Evolutionary conservation across 2,888 invertebrate genomes (phyloP), one percentile per base, ranked within the genome.

Genomic region (Trypoxylon attenuatum): DNA sequence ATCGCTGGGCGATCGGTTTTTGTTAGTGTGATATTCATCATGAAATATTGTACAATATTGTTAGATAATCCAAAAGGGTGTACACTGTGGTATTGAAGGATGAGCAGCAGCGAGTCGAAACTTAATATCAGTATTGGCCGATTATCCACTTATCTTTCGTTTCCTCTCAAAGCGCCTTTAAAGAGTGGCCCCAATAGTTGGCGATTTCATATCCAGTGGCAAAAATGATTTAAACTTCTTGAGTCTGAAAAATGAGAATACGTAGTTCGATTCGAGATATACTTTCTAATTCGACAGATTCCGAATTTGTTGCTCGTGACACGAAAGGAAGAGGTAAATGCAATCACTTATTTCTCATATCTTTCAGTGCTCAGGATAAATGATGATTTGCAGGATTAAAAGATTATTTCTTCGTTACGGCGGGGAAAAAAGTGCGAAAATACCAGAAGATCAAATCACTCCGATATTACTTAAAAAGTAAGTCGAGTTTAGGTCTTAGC

Each of bases 401-500:
- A 5, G 19, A 15, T 25, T 42, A 51, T 57, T 38, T 38, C 25
- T 39, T 42, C 42, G 54, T 27, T 42, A 27, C 15, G 27, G 23
- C n/a, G 25, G 6, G 33, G 33, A 13, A 1, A 43, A 18, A 45
- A 13, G 5, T 16, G 22, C n/a, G 18, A 42, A 19, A 42, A 18
- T 33, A 15, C 22, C 38, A 16, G 19, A 50, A 15, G 23, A 50
- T 38, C 21, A 15, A 50, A 50, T 57, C 29, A 62, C 53, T 55
- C 49, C 46, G 54, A 57, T 41, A 59, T 69, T 66, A 50, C 66
- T 69, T 60, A 47, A 69, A 65, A 69, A 64, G 18, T 62, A 65
- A 70, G 55, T 70, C 70, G 56, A 64, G 70, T 71, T 67, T 71
- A 67, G 43, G 63, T 67, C 58, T 64, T 64, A 71, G 61, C 58